Percentiles rank a stretch among this genome's conserved stretches.
Evolutionary conservation across 2,888 invertebrate genomes (phyloP).

Genomic region (Cephus sareptanus): DNA sequence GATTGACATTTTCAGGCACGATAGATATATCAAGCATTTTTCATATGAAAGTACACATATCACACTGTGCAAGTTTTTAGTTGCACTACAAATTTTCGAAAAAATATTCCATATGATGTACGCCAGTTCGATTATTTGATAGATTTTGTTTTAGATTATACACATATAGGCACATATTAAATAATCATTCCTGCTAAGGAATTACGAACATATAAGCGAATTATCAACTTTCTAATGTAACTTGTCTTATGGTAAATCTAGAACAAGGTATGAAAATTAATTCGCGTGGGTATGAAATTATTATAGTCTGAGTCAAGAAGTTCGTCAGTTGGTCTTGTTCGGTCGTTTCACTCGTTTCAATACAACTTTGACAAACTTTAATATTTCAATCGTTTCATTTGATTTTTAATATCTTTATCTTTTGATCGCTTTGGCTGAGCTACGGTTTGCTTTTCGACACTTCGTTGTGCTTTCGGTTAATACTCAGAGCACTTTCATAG

Average conservation of each 20-base stretch:
- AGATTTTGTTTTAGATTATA: not conserved
- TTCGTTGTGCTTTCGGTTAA: conserved; percentile 18
- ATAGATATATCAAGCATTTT: not conserved
- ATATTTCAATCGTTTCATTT: conserved; percentile 4
- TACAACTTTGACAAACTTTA: not conserved
- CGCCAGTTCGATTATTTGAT: not conserved
- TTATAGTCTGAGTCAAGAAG: not conserved
- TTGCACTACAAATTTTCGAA: not conserved
- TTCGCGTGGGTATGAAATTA: not conserved
- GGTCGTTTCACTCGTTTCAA: not conserved
- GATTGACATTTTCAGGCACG: not conserved
- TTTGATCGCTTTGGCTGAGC: conserved; percentile 1
- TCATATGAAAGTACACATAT: not conserved
- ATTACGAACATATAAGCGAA: not conserved
- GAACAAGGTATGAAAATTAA: not conserved
- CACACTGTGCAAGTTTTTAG: not conserved
- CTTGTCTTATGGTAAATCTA: not conserved
- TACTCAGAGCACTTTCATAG: conserved; percentile 55
- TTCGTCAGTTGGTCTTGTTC: not conserved
- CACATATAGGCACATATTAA: not conserved
- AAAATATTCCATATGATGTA: not conserved
- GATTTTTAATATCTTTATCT: not conserved
- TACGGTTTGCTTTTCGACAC: conserved; percentile 34
- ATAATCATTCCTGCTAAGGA: not conserved
- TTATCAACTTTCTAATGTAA: not conserved